These are phyloP conservation scores for Pelodiscus sinensis DNA, from an alignment of 2,113 vertebrate species.

Conservation along the genomic window DNA sequence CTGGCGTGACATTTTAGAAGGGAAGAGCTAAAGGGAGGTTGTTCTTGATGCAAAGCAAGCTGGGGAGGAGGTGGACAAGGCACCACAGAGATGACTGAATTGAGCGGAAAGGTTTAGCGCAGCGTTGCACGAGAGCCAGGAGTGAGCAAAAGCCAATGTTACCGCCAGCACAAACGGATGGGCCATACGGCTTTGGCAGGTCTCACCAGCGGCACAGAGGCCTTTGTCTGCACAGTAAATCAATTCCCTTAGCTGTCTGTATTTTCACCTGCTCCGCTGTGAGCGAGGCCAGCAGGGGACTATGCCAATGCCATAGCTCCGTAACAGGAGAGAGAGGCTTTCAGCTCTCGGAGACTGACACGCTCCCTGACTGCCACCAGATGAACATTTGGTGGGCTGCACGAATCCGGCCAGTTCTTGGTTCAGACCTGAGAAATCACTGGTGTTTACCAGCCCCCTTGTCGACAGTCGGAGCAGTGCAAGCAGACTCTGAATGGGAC, in stretches of 20 bases:
- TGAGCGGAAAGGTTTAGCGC: neutral
- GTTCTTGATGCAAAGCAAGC: neutral
- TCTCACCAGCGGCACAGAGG: neutral
- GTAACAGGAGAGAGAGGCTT: neutral
- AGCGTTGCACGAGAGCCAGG: neutral
- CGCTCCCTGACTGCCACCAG: neutral
- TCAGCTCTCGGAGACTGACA: neutral
- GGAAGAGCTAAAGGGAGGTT: neutral
- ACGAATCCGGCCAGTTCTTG: neutral
- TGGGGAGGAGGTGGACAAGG: too few relatives aligned
- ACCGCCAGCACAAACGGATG: neutral
- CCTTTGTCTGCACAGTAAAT: neutral
- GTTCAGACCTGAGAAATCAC: neutral
- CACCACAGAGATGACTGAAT: neutral
- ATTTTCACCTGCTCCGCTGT: neutral
- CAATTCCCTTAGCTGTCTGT: neutral
- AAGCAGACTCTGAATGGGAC: neutral
- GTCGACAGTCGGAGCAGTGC: neutral
- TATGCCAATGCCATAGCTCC: neutral
- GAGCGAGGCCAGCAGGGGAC: neutral
- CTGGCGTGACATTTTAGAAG: neutral
- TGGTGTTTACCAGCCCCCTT: neutral
- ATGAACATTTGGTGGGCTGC: neutral
- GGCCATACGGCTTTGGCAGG: neutral
- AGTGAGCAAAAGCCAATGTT: neutral